A percentile compares a stretch with the other conserved stretches of the same genome.
Conservation (phyloP, 2,797 vertebrate species). For the Notoglanidium macrostoma region DNA sequence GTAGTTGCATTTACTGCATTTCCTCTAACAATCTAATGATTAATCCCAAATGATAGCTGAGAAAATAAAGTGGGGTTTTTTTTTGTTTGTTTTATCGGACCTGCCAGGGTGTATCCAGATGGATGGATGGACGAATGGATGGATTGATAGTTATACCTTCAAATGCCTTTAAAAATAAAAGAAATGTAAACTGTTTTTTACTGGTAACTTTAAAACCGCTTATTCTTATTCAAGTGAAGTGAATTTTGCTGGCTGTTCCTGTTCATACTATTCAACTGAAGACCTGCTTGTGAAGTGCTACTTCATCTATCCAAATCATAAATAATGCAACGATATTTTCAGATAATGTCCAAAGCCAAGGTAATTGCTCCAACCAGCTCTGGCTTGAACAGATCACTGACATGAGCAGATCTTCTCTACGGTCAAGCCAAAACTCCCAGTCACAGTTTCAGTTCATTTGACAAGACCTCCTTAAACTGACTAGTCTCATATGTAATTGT, state of each 20-base stretch:
- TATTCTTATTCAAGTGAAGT: conserved; percentile 9
- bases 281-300: background rate
- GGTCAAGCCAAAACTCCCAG: conserved; percentile 20
- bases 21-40: conserved; percentile 5
- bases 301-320: conserved; percentile 4
- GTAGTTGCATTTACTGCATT: conserved; percentile 8
- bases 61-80: background rate
- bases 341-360: conserved; percentile 16
- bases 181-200: background rate
- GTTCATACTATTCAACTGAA: conserved; percentile 22
- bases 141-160: background rate
- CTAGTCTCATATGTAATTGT: background rate
- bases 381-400: background rate
- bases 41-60: conserved; percentile 12
- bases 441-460: background rate
- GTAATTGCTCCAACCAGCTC: background rate
- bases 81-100: background rate
- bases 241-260: background rate
- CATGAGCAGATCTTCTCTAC: conserved; percentile 20
- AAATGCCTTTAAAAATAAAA: background rate
- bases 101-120: no score
- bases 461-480: background rate
- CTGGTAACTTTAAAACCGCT: background rate
- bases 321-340: conserved; percentile 11
- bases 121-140: no score